Base-by-base conservation (phyloP, 1,140 invertebrate species). In the Calosoma granatense region DNA sequence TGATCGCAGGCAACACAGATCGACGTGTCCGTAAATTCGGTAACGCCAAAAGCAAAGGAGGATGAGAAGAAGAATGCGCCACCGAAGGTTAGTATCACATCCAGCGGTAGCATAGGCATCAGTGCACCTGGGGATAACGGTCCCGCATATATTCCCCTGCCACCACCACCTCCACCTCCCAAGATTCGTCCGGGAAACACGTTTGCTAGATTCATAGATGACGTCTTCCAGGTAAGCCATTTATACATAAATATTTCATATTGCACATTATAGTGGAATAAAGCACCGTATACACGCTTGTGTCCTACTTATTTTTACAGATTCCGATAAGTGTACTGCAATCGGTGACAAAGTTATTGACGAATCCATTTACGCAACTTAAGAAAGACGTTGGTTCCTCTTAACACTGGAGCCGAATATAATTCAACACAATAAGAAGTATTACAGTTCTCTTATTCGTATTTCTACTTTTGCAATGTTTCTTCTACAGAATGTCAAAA, bases 261-360 rank as follows among this genome's bases (percentile, higher is more conserved):
- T 47, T 6, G 6, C 9, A 17, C 9, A 17, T 47, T 47, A 12
- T 47, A 47, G 14, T 30, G 9, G 41, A 47, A 12, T 47, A 47
- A 36, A 36, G n/a, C 26, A n/a, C n/a, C 26, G 26, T n/a, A 36
- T 36, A n/a, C 26, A n/a, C 26, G 26, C n/a, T n/a, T n/a, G n/a
- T n/a, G n/a, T n/a, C n/a, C n/a, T n/a, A n/a, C n/a, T n/a, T n/a
- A 11, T 47, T 47, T 47, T 47, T 47, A 12, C 17, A 47, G 41
- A 47, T 47, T 47, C 41, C 41, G 3, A 47, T 47, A 11, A 47
- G 6, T 17, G 41, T 47, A 17, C 41, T 47, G 3, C 41, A 47
- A 17, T 47, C 41, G 9, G 41, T 47, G 15, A 11, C 41, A 47
- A 47, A 47, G 15, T 47, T 47, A 47, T 47, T 47, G 41, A 47